Conservation (phyloP, 2,888 invertebrate species). For the Isoperla grammatica region DNA sequence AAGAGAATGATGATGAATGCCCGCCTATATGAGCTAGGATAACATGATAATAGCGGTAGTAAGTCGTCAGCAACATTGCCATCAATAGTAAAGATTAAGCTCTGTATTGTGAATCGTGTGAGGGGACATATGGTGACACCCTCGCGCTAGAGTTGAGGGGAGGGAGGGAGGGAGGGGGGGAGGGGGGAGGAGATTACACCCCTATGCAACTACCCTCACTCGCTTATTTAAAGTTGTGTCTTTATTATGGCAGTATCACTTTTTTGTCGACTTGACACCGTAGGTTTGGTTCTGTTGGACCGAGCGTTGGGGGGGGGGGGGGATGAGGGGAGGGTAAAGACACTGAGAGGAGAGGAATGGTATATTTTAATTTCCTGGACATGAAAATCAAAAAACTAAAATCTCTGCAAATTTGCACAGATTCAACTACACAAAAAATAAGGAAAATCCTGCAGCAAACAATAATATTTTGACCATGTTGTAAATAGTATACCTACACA, state of each 20-base stretch:
- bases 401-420: too few species aligned
- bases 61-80: background rate
- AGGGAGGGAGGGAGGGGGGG: too few species aligned
- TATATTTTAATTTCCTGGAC: too few species aligned
- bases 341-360: too few species aligned
- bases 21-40: too few species aligned
- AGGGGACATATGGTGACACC: slow-evolving; percentile 16
- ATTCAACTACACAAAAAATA: too few species aligned
- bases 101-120: slow-evolving; percentile 7
- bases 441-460: too few species aligned
- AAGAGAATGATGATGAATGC: too few species aligned
- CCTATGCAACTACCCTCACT: background rate
- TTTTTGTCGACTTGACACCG: background rate
- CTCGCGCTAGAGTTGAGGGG: background rate
- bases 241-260: slow-evolving; percentile 9
- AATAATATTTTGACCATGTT: too few species aligned
- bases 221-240: background rate
- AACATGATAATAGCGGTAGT: slow-evolving; percentile 17
- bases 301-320: background rate
- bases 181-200: too few species aligned
- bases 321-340: background rate
- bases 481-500: too few species aligned
- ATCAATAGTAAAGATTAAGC: background rate
- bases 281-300: background rate
- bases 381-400: too few species aligned